Evolutionary conservation across 37 sponge, comb jelly and placozoan genomes (phyloP), one percentile per base, ranked within the genome.

Genomic region (Axinella damicornis): DNA sequence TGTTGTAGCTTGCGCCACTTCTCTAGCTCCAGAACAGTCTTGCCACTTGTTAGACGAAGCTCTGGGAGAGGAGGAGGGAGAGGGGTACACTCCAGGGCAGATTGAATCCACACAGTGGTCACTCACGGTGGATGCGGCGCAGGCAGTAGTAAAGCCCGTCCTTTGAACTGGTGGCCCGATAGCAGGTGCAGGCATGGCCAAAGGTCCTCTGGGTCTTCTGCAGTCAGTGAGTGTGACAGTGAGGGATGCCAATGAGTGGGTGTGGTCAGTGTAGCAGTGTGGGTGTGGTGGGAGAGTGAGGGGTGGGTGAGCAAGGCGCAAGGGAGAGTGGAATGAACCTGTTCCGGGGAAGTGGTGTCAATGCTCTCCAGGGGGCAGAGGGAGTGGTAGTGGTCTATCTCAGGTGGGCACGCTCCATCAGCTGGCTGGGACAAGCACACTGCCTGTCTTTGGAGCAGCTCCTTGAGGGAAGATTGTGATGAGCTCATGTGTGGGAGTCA

Each of bases 351-450:
- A 19, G 79, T 74, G 74, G 65, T n/a, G 33, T 76, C 79, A 2
- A 78, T 41, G 16, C 74, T 73, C 54, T 94, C 95, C 65, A 94
- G 80, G 15, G 92, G 91, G 53, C 77, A 87, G 67, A 94, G 82
- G 57, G 61, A 78, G 79, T 94, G 89, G 82, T 94, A 94, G 69
- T 83, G 65, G 28, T 94, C 92, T 60, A 94, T 85, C 39, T 94
- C 95, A 28, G 81, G 27, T 22, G 88, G 89, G 25, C 85, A 77
- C 21, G 6, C 41, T 2, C 38, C 71, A 38, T 69, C 86, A 0
- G 52, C 19, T 30, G 86, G 70, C 32, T 69, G 35, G 1, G 78
- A 28, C 52, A 78, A 53, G 55, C 86, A 78, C 5, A 30, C 35
- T 24, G 56, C 28, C 86, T 85, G 78, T 22, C 77, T 38, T 5